Base-by-base conservation (phyloP, 2,888 invertebrate species). In the Pachydiplax longipennis region DNA sequence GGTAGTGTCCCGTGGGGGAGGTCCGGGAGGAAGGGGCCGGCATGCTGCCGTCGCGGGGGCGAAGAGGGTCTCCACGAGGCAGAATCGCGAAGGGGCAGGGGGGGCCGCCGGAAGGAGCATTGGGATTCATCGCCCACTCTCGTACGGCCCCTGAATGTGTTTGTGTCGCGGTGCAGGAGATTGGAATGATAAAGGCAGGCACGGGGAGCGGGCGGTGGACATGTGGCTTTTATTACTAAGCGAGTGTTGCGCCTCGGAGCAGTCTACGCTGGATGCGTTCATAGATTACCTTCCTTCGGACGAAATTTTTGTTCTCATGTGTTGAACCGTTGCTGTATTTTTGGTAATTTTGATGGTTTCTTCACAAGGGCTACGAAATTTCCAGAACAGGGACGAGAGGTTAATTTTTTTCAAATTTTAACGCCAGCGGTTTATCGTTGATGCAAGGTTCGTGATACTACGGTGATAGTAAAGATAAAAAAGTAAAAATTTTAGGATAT, bases 61-160 rank as follows among this genome's bases (percentile, higher is more conserved):
- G 83, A 58, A 37, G 37, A 37, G 80, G n/a, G 80, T 18, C 35
- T 80, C 80, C 25, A 18, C 35, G 31, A 6, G 37, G 31, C 12
- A 31, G 80, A 35, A 31, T 25, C 80, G 25, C 31, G 80, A 25
- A 12, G 58, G 58, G 58, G 58, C n/a, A n/a, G 81, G 22, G 44
- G 83, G 58, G 12, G 18, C 83, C 83, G 83, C 83, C 83, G 83
- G 83, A 83, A 83, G 83, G 83, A 83, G 53, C 22, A 83, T 87
- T 87, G 87, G 87, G 87, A 87, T 87, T 87, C 87, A 87, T 87
- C 87, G 87, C 37, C 87, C 40, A 22, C 87, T 87, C 87, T 87
- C 61, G 37, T 87, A 87, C 87, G 87, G 61, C 37, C 61, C 87
- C 61, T 87, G 87, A 87, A 87, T 87, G 87, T 87, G 87, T 61